Conservation (phyloP, 2,797 vertebrate genomes). For the Triplophysa bombifrons region DNA sequence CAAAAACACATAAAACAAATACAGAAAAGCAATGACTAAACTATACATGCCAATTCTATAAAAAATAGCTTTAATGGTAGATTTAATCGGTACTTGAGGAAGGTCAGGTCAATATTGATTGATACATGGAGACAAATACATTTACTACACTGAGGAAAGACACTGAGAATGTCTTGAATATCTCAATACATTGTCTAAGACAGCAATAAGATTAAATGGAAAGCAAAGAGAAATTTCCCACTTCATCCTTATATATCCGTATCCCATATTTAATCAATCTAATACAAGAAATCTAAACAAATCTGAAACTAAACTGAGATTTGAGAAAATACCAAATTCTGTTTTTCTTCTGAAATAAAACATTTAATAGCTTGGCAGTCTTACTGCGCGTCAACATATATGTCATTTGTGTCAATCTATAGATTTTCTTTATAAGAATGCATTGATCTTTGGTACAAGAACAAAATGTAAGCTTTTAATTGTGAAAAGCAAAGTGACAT, state of each 20-base stretch:
- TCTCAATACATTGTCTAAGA: background rate
- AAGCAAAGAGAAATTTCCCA: background rate
- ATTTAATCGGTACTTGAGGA: constrained; percentile 10
- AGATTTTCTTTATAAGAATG: too few species aligned
- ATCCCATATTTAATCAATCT: too few species aligned
- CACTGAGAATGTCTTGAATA: background rate
- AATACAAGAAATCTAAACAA: too few species aligned
- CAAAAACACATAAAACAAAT: constrained; percentile 24
- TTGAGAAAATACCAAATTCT: too few species aligned
- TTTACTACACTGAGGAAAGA: constrained; percentile 12
- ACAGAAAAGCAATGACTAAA: constrained; percentile 39
- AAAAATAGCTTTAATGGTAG: background rate
- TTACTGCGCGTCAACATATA: too few species aligned
- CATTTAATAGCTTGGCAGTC: too few species aligned
- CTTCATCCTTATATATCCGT: too few species aligned
- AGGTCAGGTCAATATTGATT: constrained; percentile 8
- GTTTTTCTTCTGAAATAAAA: too few species aligned
- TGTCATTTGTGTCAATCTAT: too few species aligned
- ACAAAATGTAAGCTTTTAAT: too few species aligned
- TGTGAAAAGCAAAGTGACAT: background rate
- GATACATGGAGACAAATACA: background rate
- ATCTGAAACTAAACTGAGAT: too few species aligned
- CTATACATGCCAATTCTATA: constrained; percentile 25
- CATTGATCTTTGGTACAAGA: too few species aligned
- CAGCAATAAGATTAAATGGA: background rate